Evolutionary conservation across 2,888 invertebrate genomes (phyloP), one percentile per base, ranked within the genome.

Genomic region (Parnassius orleans): DNA sequence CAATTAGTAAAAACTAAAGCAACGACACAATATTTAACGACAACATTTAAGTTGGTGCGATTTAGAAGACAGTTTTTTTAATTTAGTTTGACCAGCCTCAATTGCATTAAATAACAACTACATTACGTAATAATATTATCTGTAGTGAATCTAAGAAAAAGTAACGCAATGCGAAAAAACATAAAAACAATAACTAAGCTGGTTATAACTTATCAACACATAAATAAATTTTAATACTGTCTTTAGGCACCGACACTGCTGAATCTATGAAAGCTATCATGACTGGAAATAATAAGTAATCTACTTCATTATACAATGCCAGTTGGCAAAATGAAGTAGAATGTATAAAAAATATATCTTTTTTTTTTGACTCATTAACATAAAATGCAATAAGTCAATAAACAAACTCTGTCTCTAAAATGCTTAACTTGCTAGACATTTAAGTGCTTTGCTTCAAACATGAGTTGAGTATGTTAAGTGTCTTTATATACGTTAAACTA

Each of bases 171-270:
- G 14, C 19, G 33, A 33, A 5, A 33, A 33, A 33, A 33, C 1
- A 7, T 33, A 14, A 53, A 33, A 47, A 43, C 50, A 58, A 51
- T 19, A 24, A n/a, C 33, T 47, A 46, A 41, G 46, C n/a, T 53
- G 44, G 47, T 15, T 48, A 59, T 52, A 53, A 48, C 54, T 58
- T 55, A 59, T 12, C 12, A 57, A 41, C 19, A 57, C 43, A 62
- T 14, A 14, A 51, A 14, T 14, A 58, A 62, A 54, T 33, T 54
- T 43, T 57, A 57, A 62, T 57, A 62, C 57, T 62, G 53, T 57
- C 43, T 53, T 48, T 43, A 53, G 56, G 61, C 61, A 61, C 57
- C 46, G 42, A 57, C 52, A 61, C 19, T 54, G 11, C 42, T 33
- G 54, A 50, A 60, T 14, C 15, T 48, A n/a, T 52, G 14, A 19